Conservation (phyloP, 2,113 vertebrate species). For the Electrona antarctica region DNA sequence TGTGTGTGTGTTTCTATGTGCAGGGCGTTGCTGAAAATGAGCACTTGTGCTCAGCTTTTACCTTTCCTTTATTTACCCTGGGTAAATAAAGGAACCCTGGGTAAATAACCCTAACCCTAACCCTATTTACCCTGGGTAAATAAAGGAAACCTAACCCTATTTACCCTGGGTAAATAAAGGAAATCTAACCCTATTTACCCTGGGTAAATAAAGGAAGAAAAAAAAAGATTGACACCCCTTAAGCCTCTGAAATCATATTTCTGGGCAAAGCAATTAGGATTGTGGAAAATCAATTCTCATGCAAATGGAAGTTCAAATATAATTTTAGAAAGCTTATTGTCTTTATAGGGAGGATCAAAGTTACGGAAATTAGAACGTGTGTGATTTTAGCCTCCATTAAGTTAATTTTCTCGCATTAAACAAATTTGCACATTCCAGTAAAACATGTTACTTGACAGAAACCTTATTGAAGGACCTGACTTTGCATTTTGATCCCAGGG, state of each 20-base stretch:
- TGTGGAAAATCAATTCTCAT: slow-evolving; percentile 66
- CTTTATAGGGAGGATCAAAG: slow-evolving; percentile 47
- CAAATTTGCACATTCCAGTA: neutral
- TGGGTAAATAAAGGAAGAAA: too few relatives aligned
- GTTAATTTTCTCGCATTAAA: neutral
- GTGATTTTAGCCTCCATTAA: neutral
- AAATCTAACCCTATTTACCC: too few relatives aligned
- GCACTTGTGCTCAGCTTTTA: too few relatives aligned
- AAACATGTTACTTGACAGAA: neutral
- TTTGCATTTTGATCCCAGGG: neutral
- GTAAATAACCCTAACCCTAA: too few relatives aligned
- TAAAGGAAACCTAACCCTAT: too few relatives aligned
- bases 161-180: too few relatives aligned
- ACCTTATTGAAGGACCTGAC: neutral
- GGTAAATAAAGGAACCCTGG: too few relatives aligned
- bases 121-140: too few relatives aligned
- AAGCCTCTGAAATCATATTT: slow-evolving; percentile 62
- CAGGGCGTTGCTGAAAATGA: too few relatives aligned
- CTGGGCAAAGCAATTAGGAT: slow-evolving; percentile 42
- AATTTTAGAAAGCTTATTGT: neutral
- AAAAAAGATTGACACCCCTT: slow-evolving; percentile 57
- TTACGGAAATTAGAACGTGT: slow-evolving; percentile 32
- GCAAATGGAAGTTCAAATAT: slow-evolving; percentile 63
- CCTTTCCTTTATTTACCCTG: too few relatives aligned
- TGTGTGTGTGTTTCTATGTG: too few relatives aligned